These are phyloP conservation scores for Scomber scombrus DNA, from an alignment of 2,113 vertebrate genomes.

Conservation along the genomic window DNA sequence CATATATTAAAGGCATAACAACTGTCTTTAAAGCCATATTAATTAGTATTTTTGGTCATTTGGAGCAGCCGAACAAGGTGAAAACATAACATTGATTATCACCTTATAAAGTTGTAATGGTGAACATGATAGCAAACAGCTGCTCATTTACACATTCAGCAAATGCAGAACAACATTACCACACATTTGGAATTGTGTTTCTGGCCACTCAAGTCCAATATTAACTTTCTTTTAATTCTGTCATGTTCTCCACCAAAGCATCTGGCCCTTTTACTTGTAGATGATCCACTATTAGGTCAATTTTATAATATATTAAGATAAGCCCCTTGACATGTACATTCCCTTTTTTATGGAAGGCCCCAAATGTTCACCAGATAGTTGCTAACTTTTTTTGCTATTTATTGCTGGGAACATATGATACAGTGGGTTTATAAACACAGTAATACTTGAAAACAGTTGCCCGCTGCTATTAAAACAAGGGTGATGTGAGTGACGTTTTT, in stretches of 20 bases:
- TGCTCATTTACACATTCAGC: not conserved
- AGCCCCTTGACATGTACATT: too few species aligned
- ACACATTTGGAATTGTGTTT: not conserved
- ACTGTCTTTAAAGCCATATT: slow-evolving; percentile 5
- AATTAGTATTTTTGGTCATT: not conserved
- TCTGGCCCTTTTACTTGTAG: not conserved
- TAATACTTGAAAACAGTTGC: not conserved
- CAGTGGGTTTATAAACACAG: not conserved
- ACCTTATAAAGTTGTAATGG: not conserved
- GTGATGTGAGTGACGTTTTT: not conserved
- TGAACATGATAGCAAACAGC: not conserved
- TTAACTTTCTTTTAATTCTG: not conserved
- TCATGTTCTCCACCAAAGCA: too few species aligned
- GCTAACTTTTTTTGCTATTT: not conserved
- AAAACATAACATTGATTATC: not conserved
- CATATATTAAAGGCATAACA: not conserved
- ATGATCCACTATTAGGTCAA: not conserved
- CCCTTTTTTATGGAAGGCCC: too few species aligned
- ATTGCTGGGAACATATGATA: not conserved
- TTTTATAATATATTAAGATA: too few species aligned
- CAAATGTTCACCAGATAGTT: not conserved
- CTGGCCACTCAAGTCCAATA: not conserved
- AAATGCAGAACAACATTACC: not conserved
- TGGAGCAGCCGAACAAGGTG: not conserved
- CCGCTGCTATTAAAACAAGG: not conserved